Evolutionary conservation across 2,888 invertebrate species (phyloP).

Genomic region (Psylliodes chrysocephalus): DNA sequence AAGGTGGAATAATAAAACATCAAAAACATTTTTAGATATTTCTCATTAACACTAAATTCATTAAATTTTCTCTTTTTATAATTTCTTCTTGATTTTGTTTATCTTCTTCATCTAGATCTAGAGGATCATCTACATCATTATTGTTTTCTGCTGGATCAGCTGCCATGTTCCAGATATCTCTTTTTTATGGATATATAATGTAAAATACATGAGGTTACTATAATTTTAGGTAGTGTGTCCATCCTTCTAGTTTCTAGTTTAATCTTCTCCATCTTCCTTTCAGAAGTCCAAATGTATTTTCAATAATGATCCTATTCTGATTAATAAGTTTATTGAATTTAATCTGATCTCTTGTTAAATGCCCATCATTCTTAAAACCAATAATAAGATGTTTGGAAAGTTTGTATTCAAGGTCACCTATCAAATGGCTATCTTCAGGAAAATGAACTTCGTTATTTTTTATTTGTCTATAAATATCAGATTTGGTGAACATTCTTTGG

Average conservation of each 20-base stretch:
- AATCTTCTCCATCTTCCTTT: conserved; percentile 43
- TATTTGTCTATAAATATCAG: conserved; percentile 24
- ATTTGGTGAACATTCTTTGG: conserved; percentile 29
- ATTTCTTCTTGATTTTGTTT: not conserved
- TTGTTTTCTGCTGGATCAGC: not conserved
- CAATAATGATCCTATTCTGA: conserved; percentile 37
- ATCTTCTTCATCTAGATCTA: not conserved
- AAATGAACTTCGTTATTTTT: conserved; percentile 21
- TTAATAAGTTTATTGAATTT: conserved; percentile 40
- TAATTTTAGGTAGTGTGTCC: conserved; percentile 22
- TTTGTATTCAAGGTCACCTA: conserved; percentile 40
- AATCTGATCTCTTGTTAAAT: conserved; percentile 34
- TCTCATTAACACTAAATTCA: too few relatives aligned
- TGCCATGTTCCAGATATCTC: too few relatives aligned
- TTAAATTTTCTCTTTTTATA: too few relatives aligned
- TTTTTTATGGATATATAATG: conserved; percentile 35
- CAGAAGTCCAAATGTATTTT: conserved; percentile 43
- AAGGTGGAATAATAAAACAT: too few relatives aligned
- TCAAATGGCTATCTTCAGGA: conserved; percentile 31
- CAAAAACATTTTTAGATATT: too few relatives aligned
- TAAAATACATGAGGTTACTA: conserved; percentile 35
- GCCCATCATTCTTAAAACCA: conserved; percentile 30
- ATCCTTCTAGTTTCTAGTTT: conserved; percentile 33
- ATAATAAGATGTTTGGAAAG: conserved; percentile 29
- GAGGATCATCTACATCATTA: not conserved